Evolutionary conservation across 2,797 vertebrate genomes (phyloP), one percentile per base, ranked within the genome.

Genomic region (Hippopotamyrus pictus): DNA sequence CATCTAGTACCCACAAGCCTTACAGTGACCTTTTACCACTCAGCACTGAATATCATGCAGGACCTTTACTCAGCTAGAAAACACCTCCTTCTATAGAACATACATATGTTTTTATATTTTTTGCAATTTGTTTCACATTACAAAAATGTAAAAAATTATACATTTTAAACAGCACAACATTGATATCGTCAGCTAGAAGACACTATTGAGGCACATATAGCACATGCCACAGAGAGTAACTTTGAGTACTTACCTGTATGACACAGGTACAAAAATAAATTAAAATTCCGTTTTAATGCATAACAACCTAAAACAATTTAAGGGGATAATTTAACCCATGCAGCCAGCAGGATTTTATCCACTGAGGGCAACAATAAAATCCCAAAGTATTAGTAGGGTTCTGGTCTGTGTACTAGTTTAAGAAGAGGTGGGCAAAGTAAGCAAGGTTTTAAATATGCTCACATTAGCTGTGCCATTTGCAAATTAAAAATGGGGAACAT

Each of bases 21-120:
- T 89, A 92, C 83, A 9, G 91, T 65, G 89, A 94, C 92, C 94
- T 93, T 48, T 51, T 93, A 94, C 94, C 94, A 92, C 92, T 86
- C 89, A 93, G 91, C 86, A 90, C 93, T 94, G 92, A 94, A 94
- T 92, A 90, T 86, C 95, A 95, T 94, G 94, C 95, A 95, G 93
- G 86, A 89, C 85, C 29, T 48, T 65, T 92, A 69, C 44, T 54
- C 11, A 9, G 53, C 53, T 90, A 33, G 12, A 88, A 54, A 46
- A 44, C 17, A 86, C 1, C 46, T 17, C 22, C 25, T 86, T 54
- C 25, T 86, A 37, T 33, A 54, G 50, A 53, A 50, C 85, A 48
- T 51, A 85, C 83, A 89, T 41, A 19, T 44, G 14, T n/a, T 9
- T 9, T 53, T 33, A n/a, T 44, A 54, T 5, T 46, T 33, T 54